Evolutionary conservation across 2,113 vertebrate genomes (phyloP).

Genomic region (Percopsis transmontana): DNA sequence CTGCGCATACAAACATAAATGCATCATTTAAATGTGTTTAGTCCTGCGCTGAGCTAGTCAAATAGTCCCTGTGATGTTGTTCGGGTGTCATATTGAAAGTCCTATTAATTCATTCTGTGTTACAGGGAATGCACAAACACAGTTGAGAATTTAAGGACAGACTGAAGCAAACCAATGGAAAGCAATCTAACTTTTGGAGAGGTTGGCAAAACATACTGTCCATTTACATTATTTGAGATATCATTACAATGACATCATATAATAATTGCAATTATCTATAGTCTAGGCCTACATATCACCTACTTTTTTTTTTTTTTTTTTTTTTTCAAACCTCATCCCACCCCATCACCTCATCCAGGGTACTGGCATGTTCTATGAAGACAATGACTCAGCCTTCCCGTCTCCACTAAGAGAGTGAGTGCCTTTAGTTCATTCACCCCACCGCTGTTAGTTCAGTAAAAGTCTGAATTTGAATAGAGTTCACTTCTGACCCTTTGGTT

Average conservation of each 20-base stretch:
- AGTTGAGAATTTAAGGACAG: slow-evolving; percentile 51
- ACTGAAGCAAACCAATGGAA: slow-evolving; percentile 70
- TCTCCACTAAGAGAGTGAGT: slow-evolving; percentile 74
- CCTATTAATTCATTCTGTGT: slow-evolving; percentile 13
- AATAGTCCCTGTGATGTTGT: background rate
- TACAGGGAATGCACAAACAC: slow-evolving; percentile 66
- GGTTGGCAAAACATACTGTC: slow-evolving; percentile 43
- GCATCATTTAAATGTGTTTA: background rate
- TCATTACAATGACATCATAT: too few species aligned
- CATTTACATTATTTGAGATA: too few species aligned
- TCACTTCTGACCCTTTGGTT: background rate
- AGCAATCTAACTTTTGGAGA: slow-evolving; percentile 66
- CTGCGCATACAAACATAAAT: background rate
- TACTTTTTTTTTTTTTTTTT: too few species aligned
- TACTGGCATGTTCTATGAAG: slow-evolving; percentile 74
- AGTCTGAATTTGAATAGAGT: background rate
- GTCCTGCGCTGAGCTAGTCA: too few species aligned
- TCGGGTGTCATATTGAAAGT: background rate
- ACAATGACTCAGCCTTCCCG: slow-evolving; percentile 59
- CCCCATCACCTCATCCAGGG: slow-evolving; percentile 52
- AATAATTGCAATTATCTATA: background rate
- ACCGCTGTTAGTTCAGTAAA: background rate
- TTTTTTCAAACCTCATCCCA: background rate
- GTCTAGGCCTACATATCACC: too few species aligned
- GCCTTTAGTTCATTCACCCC: background rate